These are phyloP conservation scores for Hydroisotoma schaefferi DNA, from an alignment of 2,888 invertebrate genomes.

Conservation along the genomic window DNA sequence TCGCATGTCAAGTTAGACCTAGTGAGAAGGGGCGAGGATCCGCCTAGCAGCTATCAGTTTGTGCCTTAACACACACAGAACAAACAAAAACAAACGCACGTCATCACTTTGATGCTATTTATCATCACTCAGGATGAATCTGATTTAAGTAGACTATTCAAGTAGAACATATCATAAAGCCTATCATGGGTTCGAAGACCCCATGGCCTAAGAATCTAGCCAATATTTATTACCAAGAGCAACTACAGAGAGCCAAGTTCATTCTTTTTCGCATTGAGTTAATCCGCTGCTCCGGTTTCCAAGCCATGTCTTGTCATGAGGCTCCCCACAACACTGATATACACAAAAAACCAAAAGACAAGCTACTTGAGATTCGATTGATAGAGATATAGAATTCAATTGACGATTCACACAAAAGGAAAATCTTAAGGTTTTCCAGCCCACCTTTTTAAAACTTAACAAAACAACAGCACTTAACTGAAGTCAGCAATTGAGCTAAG, in stretches of 20 bases:
- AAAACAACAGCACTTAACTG: too few relatives aligned
- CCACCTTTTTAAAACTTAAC: too few relatives aligned
- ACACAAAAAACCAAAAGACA: constrained; percentile 49
- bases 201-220: constrained; percentile 39
- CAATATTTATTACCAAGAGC: constrained; percentile 46
- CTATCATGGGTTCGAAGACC: constrained; percentile 25
- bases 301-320: constrained; percentile 45
- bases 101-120: constrained; percentile 43
- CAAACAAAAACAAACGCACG: constrained; percentile 49
- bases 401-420: too few relatives aligned
- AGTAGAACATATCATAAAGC: constrained; percentile 14
- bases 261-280: constrained; percentile 36
- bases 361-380: constrained; percentile 44
- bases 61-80: constrained; percentile 50
- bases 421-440: too few relatives aligned
- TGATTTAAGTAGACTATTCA: constrained; percentile 22
- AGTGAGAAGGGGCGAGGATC: constrained; percentile 47
- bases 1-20: constrained; percentile 48
- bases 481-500: too few relatives aligned
- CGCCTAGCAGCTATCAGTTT: constrained; percentile 49
- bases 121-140: constrained; percentile 37
- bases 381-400: too few relatives aligned
- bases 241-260: constrained; percentile 47
- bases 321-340: constrained; percentile 49
- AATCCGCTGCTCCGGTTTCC: constrained; percentile 44